Evolutionary conservation across 2,888 invertebrate genomes (phyloP), one percentile per base, ranked within the genome.

Genomic region (Oxytorus armatus): DNA sequence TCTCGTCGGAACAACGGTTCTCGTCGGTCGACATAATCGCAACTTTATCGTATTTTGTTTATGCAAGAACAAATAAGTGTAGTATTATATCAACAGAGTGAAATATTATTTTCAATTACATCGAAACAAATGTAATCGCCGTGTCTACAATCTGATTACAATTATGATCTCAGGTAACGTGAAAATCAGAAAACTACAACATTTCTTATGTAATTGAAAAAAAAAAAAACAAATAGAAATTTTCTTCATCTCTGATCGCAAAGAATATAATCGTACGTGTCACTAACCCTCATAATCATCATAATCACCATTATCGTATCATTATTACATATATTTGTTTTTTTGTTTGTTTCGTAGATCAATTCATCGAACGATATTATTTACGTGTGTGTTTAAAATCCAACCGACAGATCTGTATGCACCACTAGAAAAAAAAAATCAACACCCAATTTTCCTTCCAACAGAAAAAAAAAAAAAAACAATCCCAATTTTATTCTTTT

Each of bases 1-100:
- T 29, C 29, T 3, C 29, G 29, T 3, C 29, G 29, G 5, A 2
- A 90, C 85, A 90, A 87, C 82, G 82, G 77, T 87, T 88, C 18
- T 44, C 23, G 88, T 85, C 82, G 25, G 85, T 82, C 86, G 83
- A 82, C 88, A 90, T 87, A 88, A 85, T 86, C 82, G 86, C 85
- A 87, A 88, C 85, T 69, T 77, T 85, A 85, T 86, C 81, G 75
- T 87, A 84, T 59, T 77, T 5, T 55, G 47, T 57, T 85, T 82
- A 68, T 61, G 73, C 68, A 75, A 59, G 61, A 68, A 72, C 14
- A 33, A 72, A 68, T 25, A 69, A 29, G 44, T 82, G 83, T 81
- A 84, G 85, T 85, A 85, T 83, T 86, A 29, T n/a, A 29, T 29
- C 29, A n/a, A 29, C 29, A 29, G 29, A 29, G 29, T 5, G 29